Evolutionary conservation across 1,140 invertebrate species (phyloP).

Genomic region (Drosophila bocki): DNA sequence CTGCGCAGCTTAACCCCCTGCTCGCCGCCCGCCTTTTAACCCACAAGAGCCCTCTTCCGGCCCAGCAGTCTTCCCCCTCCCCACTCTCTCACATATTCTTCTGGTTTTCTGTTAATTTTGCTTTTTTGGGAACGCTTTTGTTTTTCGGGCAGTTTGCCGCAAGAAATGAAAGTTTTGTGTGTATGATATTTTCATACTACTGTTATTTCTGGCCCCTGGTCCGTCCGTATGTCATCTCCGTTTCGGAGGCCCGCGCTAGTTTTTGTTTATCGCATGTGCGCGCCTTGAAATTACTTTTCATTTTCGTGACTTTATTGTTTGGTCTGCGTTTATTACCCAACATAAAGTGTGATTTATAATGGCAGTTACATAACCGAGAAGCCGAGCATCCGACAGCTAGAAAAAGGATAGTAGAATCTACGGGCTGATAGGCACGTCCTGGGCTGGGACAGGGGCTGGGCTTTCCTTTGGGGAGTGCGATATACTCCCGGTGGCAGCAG

Average conservation of each 20-base stretch:
- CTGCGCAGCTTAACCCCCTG: constrained; percentile 59
- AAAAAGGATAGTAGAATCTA: constrained; percentile 24
- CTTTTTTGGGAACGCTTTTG: constrained; percentile 62
- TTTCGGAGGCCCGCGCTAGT: constrained; percentile 36
- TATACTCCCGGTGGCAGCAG: constrained; percentile 10
- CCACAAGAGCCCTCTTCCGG: not conserved
- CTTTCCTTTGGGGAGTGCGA: constrained; percentile 2
- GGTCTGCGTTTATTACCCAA: constrained; percentile 67
- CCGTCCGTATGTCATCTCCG: constrained; percentile 50
- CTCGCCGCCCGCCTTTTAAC: constrained; percentile 20
- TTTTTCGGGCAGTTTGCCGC: constrained; percentile 66
- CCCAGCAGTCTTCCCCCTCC: not conserved
- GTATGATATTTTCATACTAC: constrained; percentile 79
- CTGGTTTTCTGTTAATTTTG: constrained; percentile 59
- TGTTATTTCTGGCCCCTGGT: constrained; percentile 68
- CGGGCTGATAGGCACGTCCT: constrained; percentile 58
- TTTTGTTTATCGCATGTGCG: constrained; percentile 75
- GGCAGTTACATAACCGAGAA: constrained; percentile 53
- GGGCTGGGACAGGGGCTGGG: constrained; percentile 6
- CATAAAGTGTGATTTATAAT: constrained; percentile 63
- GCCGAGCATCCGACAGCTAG: not conserved
- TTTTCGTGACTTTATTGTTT: constrained; percentile 72
- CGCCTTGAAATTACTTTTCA: constrained; percentile 82
- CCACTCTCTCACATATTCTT: constrained; percentile 42
- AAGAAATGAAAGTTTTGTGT: constrained; percentile 80